Evolutionary conservation across 1,140 invertebrate species (phyloP).

Genomic region (Ctenoplectra terminalis): DNA sequence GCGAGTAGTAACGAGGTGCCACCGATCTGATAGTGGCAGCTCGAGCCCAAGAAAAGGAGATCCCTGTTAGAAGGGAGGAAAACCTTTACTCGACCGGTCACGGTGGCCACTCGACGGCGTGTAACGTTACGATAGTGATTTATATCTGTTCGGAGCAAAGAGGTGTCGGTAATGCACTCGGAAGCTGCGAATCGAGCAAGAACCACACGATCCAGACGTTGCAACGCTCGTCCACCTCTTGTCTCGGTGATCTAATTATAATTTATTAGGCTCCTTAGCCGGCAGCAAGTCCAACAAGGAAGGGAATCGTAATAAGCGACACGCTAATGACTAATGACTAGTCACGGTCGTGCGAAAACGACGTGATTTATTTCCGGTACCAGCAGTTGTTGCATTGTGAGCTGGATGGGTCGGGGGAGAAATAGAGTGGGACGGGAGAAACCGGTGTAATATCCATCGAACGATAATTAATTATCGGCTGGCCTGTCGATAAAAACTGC

Average conservation of each 20-base stretch:
- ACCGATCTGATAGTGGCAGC: conserved; percentile 47
- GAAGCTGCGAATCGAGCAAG: conserved; percentile 46
- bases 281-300: not conserved
- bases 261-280: conserved; percentile 38
- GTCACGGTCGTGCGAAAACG: not conserved
- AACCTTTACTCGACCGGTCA: conserved; percentile 28
- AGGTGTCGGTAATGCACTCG: conserved; percentile 53
- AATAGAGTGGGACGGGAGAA: not conserved
- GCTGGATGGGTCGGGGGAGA: not conserved
- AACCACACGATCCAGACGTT: not conserved
- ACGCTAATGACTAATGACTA: conserved; percentile 37
- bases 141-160: conserved; percentile 66
- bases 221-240: not conserved
- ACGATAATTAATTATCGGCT: conserved; percentile 41
- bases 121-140: conserved; percentile 67
- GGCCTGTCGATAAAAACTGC: conserved; percentile 44
- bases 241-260: conserved; percentile 43
- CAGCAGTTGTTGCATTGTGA: conserved; percentile 20
- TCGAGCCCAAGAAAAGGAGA: conserved; percentile 32
- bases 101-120: conserved; percentile 28
- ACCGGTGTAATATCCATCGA: conserved; percentile 42
- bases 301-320: conserved; percentile 34
- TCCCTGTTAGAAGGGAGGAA: not conserved
- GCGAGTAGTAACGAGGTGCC: conserved; percentile 52
- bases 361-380: conserved; percentile 41